Evolutionary conservation across 2,888 invertebrate species (phyloP).

Genomic region (Endotricha flammealis): DNA sequence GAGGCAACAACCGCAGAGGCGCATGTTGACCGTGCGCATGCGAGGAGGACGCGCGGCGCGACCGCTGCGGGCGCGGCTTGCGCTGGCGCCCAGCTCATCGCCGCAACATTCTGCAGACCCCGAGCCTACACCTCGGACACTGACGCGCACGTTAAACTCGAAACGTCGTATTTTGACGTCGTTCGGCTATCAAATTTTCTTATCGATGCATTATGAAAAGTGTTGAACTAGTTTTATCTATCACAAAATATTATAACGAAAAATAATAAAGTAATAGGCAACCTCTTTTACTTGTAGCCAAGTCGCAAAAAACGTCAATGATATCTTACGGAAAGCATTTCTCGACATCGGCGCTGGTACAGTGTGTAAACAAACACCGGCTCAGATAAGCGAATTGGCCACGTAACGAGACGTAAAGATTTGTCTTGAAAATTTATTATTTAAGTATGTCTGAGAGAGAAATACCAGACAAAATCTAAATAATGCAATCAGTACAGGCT

Average conservation of each 20-base stretch:
- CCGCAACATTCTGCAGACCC: slow-evolving; percentile 48
- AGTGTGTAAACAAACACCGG: slow-evolving; percentile 54
- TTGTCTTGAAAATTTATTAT: too few relatives aligned
- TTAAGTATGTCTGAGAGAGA: too few relatives aligned
- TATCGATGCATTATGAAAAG: too few relatives aligned
- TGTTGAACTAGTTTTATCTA: too few relatives aligned
- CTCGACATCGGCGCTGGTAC: slow-evolving; percentile 34
- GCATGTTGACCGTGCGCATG: slow-evolving; percentile 63
- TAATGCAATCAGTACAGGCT: too few relatives aligned
- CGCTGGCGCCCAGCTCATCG: slow-evolving; percentile 35
- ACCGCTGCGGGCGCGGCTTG: slow-evolving; percentile 37
- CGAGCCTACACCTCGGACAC: slow-evolving; percentile 44
- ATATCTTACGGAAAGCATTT: slow-evolving; percentile 35
- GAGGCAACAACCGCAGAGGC: slow-evolving; percentile 72
- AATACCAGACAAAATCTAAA: slow-evolving; percentile 31
- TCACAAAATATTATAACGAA: too few relatives aligned
- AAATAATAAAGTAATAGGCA: too few relatives aligned
- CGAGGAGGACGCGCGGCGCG: slow-evolving; percentile 47
- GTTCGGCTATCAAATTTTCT: slow-evolving; percentile 14
- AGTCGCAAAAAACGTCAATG: background rate
- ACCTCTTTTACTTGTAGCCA: too few relatives aligned
- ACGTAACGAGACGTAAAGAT: slow-evolving; percentile 32
- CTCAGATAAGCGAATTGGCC: slow-evolving; percentile 49
- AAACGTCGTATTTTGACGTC: slow-evolving; percentile 51
- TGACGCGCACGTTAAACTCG: slow-evolving; percentile 61